Percentiles rank a stretch among this genome's conserved stretches.
Conservation (phyloP, 2,113 vertebrate genomes). For the Apteryx mantelli region DNA sequence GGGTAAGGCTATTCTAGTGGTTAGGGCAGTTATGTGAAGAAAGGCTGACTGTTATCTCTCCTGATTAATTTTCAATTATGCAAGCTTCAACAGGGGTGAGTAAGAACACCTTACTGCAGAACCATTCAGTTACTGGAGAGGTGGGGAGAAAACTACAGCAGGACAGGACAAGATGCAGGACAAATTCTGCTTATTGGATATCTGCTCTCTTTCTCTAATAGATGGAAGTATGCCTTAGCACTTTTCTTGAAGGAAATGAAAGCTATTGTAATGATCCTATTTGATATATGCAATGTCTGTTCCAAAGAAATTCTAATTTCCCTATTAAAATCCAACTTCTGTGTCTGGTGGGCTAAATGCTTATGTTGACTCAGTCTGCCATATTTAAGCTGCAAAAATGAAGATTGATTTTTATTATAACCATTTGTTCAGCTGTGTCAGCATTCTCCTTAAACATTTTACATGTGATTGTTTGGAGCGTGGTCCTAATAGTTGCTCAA, state of each 20-base stretch:
- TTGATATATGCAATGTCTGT: background rate
- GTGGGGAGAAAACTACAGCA: background rate
- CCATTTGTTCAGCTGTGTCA: conserved; percentile 14
- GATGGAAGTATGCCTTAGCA: background rate
- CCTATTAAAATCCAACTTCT: conserved; percentile 37
- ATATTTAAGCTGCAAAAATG: conserved; percentile 59
- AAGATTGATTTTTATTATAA: conserved; percentile 62
- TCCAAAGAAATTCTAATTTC: conserved; percentile 12
- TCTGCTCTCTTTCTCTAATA: background rate
- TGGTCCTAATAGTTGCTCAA: background rate
- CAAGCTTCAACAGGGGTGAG: background rate
- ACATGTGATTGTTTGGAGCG: background rate
- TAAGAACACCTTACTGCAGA: background rate
- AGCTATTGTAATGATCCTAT: background rate
- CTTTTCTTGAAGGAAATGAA: conserved; percentile 55
- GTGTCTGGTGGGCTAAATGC: conserved; percentile 6
- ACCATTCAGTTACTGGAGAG: background rate
- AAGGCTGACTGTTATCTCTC: background rate
- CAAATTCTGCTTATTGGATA: background rate
- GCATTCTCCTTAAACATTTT: background rate
- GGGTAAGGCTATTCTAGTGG: background rate
- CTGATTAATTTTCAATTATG: background rate
- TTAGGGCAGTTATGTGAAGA: background rate
- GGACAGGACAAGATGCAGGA: background rate
- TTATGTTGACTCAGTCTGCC: conserved; percentile 37